These are phyloP conservation scores for Brachionichthys hirsutus DNA, from an alignment of 2,113 vertebrate genomes.

Conservation along the genomic window DNA sequence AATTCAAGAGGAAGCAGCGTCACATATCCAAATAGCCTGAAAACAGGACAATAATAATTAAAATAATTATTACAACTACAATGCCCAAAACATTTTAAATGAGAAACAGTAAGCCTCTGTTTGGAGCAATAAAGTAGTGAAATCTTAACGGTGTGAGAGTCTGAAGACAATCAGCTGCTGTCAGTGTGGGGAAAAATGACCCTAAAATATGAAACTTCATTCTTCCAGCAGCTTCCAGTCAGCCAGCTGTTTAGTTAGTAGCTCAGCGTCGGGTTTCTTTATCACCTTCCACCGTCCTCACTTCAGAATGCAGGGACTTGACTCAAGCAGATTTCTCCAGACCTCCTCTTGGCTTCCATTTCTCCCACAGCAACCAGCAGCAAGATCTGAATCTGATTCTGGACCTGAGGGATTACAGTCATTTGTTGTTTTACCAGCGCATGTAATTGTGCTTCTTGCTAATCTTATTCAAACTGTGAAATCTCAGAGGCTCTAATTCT, in stretches of 20 bases:
- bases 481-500: background rate
- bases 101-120: background rate
- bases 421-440: conserved; percentile 5
- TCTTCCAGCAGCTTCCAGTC: too few species aligned
- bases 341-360: background rate
- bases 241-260: too few species aligned
- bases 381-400: background rate
- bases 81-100: background rate
- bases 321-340: background rate
- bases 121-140: background rate
- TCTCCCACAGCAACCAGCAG: conserved; percentile 2
- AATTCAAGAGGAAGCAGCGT: conserved; percentile 8
- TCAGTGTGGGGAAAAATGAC: too few species aligned
- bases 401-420: background rate
- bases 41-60: conserved; percentile 4
- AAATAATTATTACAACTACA: conserved; percentile 5
- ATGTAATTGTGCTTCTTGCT: background rate
- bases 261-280: too few species aligned
- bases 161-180: too few species aligned
- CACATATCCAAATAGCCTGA: conserved; percentile 6
- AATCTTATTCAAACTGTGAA: conserved; percentile 1
- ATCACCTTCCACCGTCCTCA: too few species aligned
- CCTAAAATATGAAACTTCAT: too few species aligned
- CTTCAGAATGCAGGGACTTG: background rate
- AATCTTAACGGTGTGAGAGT: too few species aligned